phyloP scores from a whole-genome alignment of 2,797 vertebrate genomes.

The Picus viridis region DNA sequence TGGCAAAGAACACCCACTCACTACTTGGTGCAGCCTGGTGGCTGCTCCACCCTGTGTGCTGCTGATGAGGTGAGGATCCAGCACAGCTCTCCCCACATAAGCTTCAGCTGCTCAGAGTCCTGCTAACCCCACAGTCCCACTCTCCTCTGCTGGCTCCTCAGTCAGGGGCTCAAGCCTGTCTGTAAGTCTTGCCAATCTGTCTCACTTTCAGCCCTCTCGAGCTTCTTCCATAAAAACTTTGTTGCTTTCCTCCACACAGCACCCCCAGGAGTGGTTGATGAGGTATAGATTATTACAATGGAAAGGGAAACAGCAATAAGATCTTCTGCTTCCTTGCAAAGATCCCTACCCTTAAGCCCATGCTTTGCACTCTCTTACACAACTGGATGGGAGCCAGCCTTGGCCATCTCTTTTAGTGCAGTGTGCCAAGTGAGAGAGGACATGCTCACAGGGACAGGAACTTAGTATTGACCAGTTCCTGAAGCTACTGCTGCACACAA shows the following conservation, averaged over 20 bases:
- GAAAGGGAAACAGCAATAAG: neutral
- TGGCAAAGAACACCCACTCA: neutral
- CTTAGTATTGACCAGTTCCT: neutral
- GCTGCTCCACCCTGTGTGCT: neutral
- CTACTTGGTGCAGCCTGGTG: accelerated
- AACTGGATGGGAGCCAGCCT: neutral
- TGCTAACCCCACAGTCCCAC: neutral
- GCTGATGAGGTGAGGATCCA: accelerated
- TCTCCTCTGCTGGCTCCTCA: neutral
- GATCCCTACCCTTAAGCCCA: neutral
- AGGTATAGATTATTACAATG: neutral
- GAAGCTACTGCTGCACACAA: neutral
- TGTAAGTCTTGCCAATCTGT: neutral
- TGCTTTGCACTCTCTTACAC: neutral
- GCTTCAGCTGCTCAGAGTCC: accelerated
- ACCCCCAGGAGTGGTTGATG: neutral
- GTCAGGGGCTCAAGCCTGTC: neutral
- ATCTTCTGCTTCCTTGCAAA: neutral
- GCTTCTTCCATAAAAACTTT: neutral
- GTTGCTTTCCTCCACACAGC: neutral
- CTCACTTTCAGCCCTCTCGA: neutral
- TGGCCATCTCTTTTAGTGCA: neutral
- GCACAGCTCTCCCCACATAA: accelerated
- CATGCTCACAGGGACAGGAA: neutral
- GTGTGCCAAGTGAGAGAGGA: neutral